Evolutionary conservation across 2,113 vertebrate species (phyloP).

Genomic region (Antechinus flavipes): DNA sequence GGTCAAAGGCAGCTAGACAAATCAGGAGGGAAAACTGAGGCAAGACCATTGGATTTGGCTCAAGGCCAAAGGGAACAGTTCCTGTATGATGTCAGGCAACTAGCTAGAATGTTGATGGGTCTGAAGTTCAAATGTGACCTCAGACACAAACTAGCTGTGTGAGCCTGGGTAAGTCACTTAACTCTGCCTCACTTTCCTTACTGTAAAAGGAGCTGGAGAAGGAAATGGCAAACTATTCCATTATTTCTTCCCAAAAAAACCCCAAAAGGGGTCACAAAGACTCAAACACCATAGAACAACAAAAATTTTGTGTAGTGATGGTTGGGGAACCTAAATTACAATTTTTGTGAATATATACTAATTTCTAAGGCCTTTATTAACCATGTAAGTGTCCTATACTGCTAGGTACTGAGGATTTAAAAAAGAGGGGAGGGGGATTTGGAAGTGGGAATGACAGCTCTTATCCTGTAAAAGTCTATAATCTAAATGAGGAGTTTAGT

Average conservation of each 20-base stretch:
- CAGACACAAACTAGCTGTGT: not conserved
- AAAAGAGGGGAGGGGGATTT: too few relatives aligned
- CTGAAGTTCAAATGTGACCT: not conserved
- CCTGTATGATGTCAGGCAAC: not conserved
- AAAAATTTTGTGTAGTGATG: too few relatives aligned
- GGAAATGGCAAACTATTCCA: not conserved
- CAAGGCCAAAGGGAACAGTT: not conserved
- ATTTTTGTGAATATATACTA: not conserved
- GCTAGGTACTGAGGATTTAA: not conserved
- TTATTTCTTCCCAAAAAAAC: too few relatives aligned
- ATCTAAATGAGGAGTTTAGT: not conserved
- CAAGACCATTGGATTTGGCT: not conserved
- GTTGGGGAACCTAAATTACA: not conserved
- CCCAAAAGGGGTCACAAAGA: not conserved
- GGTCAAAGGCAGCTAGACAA: not conserved
- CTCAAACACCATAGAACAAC: not conserved
- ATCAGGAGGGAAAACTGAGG: not conserved
- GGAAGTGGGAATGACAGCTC: not conserved
- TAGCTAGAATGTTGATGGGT: not conserved
- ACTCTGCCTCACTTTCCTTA: not conserved
- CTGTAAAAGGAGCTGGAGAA: not conserved
- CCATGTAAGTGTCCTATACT: not conserved
- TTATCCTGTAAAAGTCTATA: not conserved
- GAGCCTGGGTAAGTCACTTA: not conserved
- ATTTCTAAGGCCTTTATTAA: not conserved